Conservation (phyloP, 2,888 invertebrate genomes). For the Lochmaea crataegi region DNA sequence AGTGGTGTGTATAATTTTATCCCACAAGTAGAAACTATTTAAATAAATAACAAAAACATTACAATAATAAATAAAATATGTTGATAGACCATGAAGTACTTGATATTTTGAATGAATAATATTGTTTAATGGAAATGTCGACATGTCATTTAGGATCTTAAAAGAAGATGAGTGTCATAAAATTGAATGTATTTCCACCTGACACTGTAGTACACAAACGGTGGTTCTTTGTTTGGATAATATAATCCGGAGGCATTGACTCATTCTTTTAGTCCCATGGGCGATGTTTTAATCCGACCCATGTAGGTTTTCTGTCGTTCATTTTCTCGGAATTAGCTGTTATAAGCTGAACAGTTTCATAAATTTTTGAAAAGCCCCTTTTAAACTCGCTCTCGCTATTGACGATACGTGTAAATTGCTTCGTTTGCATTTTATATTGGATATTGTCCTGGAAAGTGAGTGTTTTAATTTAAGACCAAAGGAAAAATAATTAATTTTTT, state of each 20-base stretch:
- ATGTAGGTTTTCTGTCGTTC: constrained; percentile 54
- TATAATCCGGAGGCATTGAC: constrained; percentile 54
- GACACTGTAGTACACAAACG: neutral
- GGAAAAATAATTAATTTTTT: constrained; percentile 27
- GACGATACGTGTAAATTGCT: constrained; percentile 54
- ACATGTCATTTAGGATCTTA: too few species aligned
- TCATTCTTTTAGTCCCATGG: constrained; percentile 55
- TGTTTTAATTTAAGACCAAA: constrained; percentile 28
- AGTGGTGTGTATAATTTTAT: too few species aligned
- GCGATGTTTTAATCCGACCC: constrained; percentile 55
- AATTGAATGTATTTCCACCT: too few species aligned
- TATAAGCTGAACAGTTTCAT: constrained; percentile 51
- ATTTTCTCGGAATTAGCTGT: constrained; percentile 52
- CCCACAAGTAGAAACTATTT: too few species aligned
- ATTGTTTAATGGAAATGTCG: too few species aligned
- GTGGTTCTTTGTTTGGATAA: constrained; percentile 52
- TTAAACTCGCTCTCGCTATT: constrained; percentile 49
- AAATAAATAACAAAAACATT: too few species aligned
- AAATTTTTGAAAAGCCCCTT: constrained; percentile 54
- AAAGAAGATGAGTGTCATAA: too few species aligned
- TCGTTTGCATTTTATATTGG: constrained; percentile 54
- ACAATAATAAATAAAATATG: too few species aligned
- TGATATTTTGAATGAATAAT: too few species aligned
- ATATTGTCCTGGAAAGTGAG: constrained; percentile 28
- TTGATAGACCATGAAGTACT: too few species aligned